Evolutionary conservation across 2,113 vertebrate species (phyloP), one percentile per base, ranked within the genome.

Genomic region (Osmerus mordax): DNA sequence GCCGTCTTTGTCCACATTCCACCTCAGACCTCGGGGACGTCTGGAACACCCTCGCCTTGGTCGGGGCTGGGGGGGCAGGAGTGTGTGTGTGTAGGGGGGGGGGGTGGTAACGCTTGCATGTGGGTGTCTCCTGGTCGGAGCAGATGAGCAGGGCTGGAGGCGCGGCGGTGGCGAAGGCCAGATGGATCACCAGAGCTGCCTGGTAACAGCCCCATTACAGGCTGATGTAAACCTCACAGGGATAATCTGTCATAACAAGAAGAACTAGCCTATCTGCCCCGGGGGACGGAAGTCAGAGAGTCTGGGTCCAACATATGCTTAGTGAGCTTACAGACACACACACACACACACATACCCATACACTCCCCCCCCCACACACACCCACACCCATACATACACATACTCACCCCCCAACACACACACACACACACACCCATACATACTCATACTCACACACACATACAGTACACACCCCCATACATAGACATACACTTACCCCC

Each of bases 221-320:
- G 28, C 66, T 83, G 58, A 84, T 86, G 84, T 82, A 84, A 81
- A 81, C 73, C 76, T 75, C 71, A 66, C 21, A 32, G 47, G 65
- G 66, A 78, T 85, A 79, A 86, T 81, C 79, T 78, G 75, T 86
- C 75, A 76, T 78, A 78, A 79, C 67, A 70, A 73, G 54, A 51
- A 66, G 63, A 47, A 54, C 18, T 16, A n/a, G 65, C 36, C 23
- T 62, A 23, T 65, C 64, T 64, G 32, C 12, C 64, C 36, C 65
- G 55, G 19, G 54, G 71, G 71, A 74, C 12, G 32, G 18, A 21
- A 28, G 69, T 47, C 68, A 51, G 62, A 70, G 47, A 69, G 18
- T 28, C 21, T 16, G 14, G 19, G n/a, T 47, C 29, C 63, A 60
- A 15, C 32, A 36, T 36, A 36, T 36, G 32, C 32, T 36, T 36